A percentile compares a stretch with the other conserved stretches of the same genome.
Evolutionary conservation across 2,888 invertebrate genomes (phyloP).

Genomic region (Pollenia griseotomentosa): DNA sequence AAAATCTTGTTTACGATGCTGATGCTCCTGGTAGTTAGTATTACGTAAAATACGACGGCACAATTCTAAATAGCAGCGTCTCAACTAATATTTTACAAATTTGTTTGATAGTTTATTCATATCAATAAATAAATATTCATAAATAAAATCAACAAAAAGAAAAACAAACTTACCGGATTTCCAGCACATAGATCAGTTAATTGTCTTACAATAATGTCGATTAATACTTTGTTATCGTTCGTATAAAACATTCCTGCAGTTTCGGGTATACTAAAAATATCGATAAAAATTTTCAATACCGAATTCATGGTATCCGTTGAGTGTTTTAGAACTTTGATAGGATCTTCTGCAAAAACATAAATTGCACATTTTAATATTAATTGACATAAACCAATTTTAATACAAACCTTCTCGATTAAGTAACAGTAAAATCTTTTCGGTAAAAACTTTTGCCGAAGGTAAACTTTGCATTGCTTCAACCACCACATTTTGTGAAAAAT

Average conservation of each 20-base stretch:
- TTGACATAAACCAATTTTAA: too few species aligned
- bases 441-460: slow-evolving; percentile 92
- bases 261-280: slow-evolving; percentile 91
- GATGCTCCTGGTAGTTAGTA: slow-evolving; percentile 91
- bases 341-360: slow-evolving; percentile 88
- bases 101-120: neutral
- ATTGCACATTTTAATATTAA: neutral
- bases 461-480: slow-evolving; percentile 89
- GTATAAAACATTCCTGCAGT: slow-evolving; percentile 96
- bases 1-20: slow-evolving; percentile 92
- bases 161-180: slow-evolving; percentile 87
- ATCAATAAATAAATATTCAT: neutral
- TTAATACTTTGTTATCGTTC: slow-evolving; percentile 96
- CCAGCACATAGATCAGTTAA: slow-evolving; percentile 95
- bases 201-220: slow-evolving; percentile 96
- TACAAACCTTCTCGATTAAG: slow-evolving; percentile 94
- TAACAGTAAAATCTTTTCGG: slow-evolving; percentile 94
- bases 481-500: slow-evolving; percentile 88
- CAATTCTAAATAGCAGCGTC: slow-evolving; percentile 91
- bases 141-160: neutral
- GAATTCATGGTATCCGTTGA: slow-evolving; percentile 91
- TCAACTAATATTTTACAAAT: slow-evolving; percentile 85
- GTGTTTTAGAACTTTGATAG: slow-evolving; percentile 93
- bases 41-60: slow-evolving; percentile 92
- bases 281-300: slow-evolving; percentile 93